phyloP scores from a whole-genome alignment of 1,140 invertebrate species.

The Drosophila sproati region DNA sequence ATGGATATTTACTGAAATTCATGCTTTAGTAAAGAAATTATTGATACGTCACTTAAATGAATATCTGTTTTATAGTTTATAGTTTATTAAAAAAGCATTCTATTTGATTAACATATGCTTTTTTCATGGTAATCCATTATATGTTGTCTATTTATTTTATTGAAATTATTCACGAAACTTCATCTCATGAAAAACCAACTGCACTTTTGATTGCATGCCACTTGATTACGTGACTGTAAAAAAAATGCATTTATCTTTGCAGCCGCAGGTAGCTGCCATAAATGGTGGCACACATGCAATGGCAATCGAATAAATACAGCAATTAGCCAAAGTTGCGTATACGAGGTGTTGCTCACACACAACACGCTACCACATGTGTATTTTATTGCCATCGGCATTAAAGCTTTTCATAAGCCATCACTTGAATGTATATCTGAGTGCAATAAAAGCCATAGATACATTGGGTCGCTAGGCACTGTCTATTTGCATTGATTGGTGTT shows the following conservation, averaged over 20 bases:
- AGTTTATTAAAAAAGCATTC: no score
- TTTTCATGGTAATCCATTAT: no score
- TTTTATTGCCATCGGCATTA: constrained; percentile 39
- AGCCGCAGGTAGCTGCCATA: constrained; percentile 29
- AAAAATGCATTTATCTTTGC: constrained; percentile 34
- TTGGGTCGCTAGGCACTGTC: constrained; percentile 35
- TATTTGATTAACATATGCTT: no score
- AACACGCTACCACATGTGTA: constrained; percentile 21
- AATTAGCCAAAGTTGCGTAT: constrained; percentile 65
- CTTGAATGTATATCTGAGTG: background rate
- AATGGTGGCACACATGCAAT: constrained; percentile 46
- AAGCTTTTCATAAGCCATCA: constrained; percentile 18
- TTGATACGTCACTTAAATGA: background rate
- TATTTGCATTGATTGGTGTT: constrained; percentile 41
- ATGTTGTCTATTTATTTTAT: background rate
- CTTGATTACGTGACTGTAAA: constrained; percentile 28
- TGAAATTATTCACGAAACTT: background rate
- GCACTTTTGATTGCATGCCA: constrained; percentile 16
- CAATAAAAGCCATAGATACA: constrained; percentile 43
- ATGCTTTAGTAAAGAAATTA: no score
- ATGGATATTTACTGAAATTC: no score
- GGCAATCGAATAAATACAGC: constrained; percentile 40
- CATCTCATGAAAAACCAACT: background rate
- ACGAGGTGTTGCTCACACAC: constrained; percentile 43
- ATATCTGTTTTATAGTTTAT: background rate